Conservation (phyloP, 1,140 invertebrate species). For the Trichoplusia ni region DNA sequence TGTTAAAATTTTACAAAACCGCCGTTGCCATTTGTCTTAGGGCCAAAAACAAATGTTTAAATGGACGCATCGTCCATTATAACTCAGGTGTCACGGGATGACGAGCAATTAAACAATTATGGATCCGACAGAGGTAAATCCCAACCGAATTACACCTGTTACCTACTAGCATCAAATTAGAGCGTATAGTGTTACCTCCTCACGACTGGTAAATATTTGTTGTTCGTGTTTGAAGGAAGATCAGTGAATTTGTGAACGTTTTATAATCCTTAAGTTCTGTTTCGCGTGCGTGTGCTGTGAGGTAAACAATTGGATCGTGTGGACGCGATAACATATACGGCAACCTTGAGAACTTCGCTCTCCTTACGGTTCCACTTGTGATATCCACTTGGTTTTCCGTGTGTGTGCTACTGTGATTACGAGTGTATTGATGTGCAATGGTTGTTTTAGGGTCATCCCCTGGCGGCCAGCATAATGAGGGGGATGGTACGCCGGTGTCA, state of each 20-base stretch:
- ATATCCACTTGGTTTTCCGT: constrained; percentile 46
- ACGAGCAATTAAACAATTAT: constrained; percentile 96
- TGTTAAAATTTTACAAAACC: constrained; percentile 79
- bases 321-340: constrained; percentile 69
- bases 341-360: constrained; percentile 78
- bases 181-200: constrained; percentile 77
- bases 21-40: constrained; percentile 77
- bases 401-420: constrained; percentile 37
- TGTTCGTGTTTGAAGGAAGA: constrained; percentile 53
- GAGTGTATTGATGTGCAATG: constrained; percentile 49
- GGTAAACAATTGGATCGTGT: constrained; percentile 78
- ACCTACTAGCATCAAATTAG: constrained; percentile 78
- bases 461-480: constrained; percentile 73
- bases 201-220: constrained; percentile 62
- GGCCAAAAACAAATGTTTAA: constrained; percentile 82
- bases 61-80: constrained; percentile 99
- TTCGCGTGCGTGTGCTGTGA: constrained; percentile 55
- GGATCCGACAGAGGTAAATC: constrained; percentile 95
- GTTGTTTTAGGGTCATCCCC: constrained; percentile 73
- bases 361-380: constrained; percentile 41
- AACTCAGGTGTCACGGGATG: constrained; percentile 97
- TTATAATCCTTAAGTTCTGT: constrained; percentile 47
- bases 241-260: constrained; percentile 50
- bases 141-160: constrained; percentile 81
- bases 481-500: constrained; percentile 76